These are phyloP conservation scores for Cyclargus thomasi DNA, from an alignment of 1,140 invertebrate genomes.

Conservation along the genomic window DNA sequence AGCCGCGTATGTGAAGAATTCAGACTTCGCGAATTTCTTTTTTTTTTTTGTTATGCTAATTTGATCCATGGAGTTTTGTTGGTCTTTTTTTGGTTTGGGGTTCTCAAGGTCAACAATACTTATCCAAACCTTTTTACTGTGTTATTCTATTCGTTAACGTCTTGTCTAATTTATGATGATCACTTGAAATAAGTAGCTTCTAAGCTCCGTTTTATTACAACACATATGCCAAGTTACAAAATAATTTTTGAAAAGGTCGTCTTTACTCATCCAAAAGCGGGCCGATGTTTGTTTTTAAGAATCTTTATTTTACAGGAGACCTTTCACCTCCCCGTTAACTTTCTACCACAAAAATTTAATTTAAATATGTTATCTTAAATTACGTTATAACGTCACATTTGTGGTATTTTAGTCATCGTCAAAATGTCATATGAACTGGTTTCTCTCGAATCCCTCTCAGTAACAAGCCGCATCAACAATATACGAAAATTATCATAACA, in stretches of 20 bases:
- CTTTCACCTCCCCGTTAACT: background rate
- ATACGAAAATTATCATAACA: slow-evolving; percentile 14
- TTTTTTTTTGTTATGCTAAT: background rate
- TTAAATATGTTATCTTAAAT: background rate
- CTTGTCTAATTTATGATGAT: no score
- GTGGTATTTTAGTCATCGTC: background rate
- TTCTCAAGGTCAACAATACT: no score
- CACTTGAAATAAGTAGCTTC: no score
- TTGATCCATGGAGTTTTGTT: background rate
- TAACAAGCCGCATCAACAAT: background rate
- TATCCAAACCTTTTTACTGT: no score
- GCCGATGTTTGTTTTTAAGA: background rate
- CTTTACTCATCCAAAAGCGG: background rate
- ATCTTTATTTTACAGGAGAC: background rate
- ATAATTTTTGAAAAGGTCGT: no score
- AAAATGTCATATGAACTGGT: slow-evolving; percentile 6
- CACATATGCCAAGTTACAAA: no score
- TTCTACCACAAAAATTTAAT: background rate
- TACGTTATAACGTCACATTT: background rate
- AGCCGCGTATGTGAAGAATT: background rate
- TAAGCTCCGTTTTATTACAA: no score
- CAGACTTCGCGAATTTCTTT: background rate
- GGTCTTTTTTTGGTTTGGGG: no score
- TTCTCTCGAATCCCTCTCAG: background rate
- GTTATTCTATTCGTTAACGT: no score